Evolutionary conservation across 1,140 invertebrate genomes (phyloP).

Genomic region (Calosoma granatense): DNA sequence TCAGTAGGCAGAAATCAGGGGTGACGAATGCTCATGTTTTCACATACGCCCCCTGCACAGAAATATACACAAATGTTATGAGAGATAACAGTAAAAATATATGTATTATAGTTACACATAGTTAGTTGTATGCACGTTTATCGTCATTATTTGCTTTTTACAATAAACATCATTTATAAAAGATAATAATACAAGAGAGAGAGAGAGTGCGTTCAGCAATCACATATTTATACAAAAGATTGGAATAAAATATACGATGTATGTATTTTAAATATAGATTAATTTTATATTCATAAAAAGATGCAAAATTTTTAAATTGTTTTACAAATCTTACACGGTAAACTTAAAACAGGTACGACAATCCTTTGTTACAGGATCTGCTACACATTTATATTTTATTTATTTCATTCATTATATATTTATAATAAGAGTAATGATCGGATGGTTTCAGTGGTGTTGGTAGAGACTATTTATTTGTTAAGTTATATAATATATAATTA

Average conservation of each 20-base stretch:
- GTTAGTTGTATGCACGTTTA: too few species aligned
- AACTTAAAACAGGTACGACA: slow-evolving; percentile 5
- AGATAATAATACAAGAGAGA: not conserved
- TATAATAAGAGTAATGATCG: not conserved
- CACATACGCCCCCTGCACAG: too few species aligned
- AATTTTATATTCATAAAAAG: slow-evolving; percentile 2
- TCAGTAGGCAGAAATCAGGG: too few species aligned
- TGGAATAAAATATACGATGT: slow-evolving; percentile 2
- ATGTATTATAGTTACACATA: too few species aligned
- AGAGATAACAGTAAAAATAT: too few species aligned
- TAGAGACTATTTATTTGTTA: too few species aligned
- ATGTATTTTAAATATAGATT: not conserved
- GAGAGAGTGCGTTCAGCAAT: not conserved
- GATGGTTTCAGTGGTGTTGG: slow-evolving; percentile 1
- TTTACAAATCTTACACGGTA: not conserved
- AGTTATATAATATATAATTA: too few species aligned
- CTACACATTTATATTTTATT: not conserved
- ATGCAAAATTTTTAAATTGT: slow-evolving; percentile 1
- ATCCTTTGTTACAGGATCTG: not conserved
- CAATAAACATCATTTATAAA: too few species aligned
- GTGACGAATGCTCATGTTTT: too few species aligned
- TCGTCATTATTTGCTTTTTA: too few species aligned
- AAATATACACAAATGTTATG: too few species aligned
- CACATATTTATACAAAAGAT: not conserved
- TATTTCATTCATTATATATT: not conserved